phyloP scores from a whole-genome alignment of 2,113 vertebrate species.

The Eidolon helvum region DNA sequence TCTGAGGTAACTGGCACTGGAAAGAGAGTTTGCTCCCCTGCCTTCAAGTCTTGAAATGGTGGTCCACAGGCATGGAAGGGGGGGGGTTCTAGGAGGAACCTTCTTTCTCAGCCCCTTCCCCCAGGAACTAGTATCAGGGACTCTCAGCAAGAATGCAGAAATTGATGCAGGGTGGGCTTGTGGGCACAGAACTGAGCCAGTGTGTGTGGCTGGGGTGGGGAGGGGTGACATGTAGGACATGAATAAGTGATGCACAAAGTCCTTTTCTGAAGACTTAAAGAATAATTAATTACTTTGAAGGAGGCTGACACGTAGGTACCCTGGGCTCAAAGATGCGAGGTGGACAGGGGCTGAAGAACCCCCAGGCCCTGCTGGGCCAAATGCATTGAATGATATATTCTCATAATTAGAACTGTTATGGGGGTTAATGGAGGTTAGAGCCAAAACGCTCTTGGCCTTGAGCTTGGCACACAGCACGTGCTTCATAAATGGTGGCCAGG shows the following conservation, averaged over 20 bases:
- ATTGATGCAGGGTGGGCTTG: neutral
- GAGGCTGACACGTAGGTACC: neutral
- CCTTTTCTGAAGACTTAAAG: neutral
- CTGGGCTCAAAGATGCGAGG: neutral
- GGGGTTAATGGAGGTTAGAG: neutral
- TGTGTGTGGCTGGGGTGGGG: neutral
- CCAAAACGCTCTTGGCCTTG: no score
- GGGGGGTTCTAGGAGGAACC: neutral
- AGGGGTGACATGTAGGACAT: neutral
- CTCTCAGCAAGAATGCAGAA: neutral
- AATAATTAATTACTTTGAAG: neutral
- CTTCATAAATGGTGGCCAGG: neutral
- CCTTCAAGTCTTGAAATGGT: neutral
- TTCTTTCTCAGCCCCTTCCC: neutral
- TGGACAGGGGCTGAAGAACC: neutral
- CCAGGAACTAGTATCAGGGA: neutral
- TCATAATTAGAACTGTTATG: neutral
- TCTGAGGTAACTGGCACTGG: neutral
- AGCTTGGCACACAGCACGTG: rapidly evolving
- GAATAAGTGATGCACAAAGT: neutral
- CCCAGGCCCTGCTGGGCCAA: neutral
- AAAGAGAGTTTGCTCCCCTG: neutral
- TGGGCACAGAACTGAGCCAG: neutral
- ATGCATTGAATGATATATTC: neutral
- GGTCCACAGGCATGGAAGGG: neutral